Base-by-base conservation (phyloP, 2,888 invertebrate genomes). In the Mechanitis mazaeus region DNA sequence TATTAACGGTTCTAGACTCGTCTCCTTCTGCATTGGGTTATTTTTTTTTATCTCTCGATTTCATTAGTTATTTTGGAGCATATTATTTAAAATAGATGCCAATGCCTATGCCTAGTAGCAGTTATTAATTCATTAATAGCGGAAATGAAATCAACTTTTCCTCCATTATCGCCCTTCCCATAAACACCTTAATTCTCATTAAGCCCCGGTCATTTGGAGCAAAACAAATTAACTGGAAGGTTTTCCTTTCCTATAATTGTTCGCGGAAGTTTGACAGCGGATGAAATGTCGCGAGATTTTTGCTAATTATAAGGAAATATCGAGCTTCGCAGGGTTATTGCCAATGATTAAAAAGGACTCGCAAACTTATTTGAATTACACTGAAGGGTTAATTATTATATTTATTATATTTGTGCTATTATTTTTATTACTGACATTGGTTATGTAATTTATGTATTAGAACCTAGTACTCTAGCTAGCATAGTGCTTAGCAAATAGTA, bases 211-310 rank as follows among this genome's bases (percentile, higher is more conserved):
- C 84, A 85, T 87, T 86, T 81, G 77, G 78, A 75, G 75, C 76
- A 81, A 84, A 85, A 86, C 85, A 85, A 88, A 85, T 88, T 83
- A 84, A 83, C 81, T 80, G 79, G 77, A 78, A 72, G 72, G 69
- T 68, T 66, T 57, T 46, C 71, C 73, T 77, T 79, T 75, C 58
- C 58, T 35, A 42, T 59, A 46, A 55, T 50, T 57, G 54, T 61
- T 61, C 55, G 55, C 77, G 76, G 75, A 83, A 88, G 78, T 88
- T 88, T 85, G 87, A 85, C 87, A 86, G 86, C 75, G 77, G 81
- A 85, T 84, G 85, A 85, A 88, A 86, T 87, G 87, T 86, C 86
- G 83, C 81, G 75, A 81, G 81, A 87, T 88, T 88, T 88, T 88
- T 88, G 83, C 80, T 85, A 86, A 88, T 87, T 83, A 86, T 84